phyloP scores from a whole-genome alignment of 2,888 invertebrate species.

The Lathronympha strigana region DNA sequence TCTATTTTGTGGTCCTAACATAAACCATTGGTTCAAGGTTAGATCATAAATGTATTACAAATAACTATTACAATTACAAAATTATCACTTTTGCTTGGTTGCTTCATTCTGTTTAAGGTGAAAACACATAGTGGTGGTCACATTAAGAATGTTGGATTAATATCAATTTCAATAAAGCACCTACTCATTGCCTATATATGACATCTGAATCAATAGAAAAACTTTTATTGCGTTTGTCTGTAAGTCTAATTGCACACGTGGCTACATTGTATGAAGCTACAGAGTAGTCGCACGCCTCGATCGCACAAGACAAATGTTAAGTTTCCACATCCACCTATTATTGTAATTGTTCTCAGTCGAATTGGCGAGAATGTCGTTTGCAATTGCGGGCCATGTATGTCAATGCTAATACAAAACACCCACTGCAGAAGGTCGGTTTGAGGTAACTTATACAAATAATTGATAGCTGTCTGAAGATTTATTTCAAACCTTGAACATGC shows the following conservation, averaged over 20 bases:
- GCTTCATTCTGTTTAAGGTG: slow-evolving; percentile 8
- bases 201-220: slow-evolving; percentile 34
- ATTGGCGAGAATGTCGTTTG: slow-evolving; percentile 64
- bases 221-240: slow-evolving; percentile 15
- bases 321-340: slow-evolving; percentile 55
- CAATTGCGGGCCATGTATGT: slow-evolving; percentile 70
- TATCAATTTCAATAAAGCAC: slow-evolving; percentile 23
- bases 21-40: no score
- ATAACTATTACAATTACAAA: neutral
- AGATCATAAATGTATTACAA: no score
- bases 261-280: slow-evolving; percentile 39
- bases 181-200: slow-evolving; percentile 5
- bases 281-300: slow-evolving; percentile 43
- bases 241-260: slow-evolving; percentile 23
- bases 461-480: slow-evolving; percentile 58
- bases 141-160: neutral
- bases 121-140: neutral
- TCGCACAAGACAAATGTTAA: slow-evolving; percentile 45
- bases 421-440: slow-evolving; percentile 63
- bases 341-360: slow-evolving; percentile 61
- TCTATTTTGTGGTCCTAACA: no score
- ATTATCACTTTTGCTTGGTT: no score
- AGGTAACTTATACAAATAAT: slow-evolving; percentile 59
- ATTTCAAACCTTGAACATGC: slow-evolving; percentile 41
- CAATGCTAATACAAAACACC: slow-evolving; percentile 76